Evolutionary conservation across 2,797 vertebrate species (phyloP).

Genomic region (Taenioides sp.): DNA sequence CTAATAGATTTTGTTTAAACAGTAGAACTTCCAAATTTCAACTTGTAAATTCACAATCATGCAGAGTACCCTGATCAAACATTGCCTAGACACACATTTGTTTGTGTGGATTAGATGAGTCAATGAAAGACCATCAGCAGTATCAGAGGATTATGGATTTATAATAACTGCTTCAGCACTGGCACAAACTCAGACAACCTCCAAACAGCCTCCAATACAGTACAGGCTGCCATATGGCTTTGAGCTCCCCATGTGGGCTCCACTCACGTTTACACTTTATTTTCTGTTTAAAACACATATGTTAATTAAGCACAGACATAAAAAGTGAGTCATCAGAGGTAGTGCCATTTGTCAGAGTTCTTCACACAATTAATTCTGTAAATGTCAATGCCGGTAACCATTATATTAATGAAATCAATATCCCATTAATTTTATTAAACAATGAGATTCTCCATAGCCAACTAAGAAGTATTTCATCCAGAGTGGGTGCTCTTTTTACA

Average conservation of each 20-base stretch:
- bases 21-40: neutral
- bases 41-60: neutral
- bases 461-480: slow-evolving; percentile 19
- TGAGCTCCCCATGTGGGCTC: slow-evolving; percentile 51
- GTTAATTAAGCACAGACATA: neutral
- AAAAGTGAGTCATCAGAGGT: neutral
- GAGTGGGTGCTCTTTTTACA: slow-evolving; percentile 42
- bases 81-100: slow-evolving; percentile 21
- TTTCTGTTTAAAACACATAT: neutral
- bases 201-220: slow-evolving; percentile 27
- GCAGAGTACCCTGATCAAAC: neutral
- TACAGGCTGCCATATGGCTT: slow-evolving; percentile 62
- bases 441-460: neutral
- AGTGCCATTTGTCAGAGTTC: neutral
- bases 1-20: neutral
- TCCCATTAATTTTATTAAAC: neutral
- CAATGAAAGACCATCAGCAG: slow-evolving; percentile 41
- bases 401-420: neutral
- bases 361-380: neutral
- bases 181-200: slow-evolving; percentile 25
- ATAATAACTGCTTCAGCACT: slow-evolving; percentile 27
- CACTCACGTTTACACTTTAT: slow-evolving; percentile 26
- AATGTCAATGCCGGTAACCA: neutral
- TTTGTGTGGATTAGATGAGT: slow-evolving; percentile 38
- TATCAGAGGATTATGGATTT: slow-evolving; percentile 52